Conservation (phyloP, 2,888 invertebrate species). For the Melangyna quadrimaculata region DNA sequence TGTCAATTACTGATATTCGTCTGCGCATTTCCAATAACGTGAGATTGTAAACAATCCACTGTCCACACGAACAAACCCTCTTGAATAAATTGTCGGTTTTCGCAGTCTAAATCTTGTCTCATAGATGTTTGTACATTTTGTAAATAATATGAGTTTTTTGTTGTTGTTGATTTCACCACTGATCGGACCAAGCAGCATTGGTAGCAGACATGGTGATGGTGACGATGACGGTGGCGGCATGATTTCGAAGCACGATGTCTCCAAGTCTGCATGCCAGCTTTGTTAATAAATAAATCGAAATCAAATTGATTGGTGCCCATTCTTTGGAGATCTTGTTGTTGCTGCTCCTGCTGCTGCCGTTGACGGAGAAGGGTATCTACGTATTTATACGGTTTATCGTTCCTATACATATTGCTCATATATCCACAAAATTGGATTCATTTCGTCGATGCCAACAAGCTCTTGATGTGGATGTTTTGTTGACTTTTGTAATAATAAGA, state of each 20-base stretch:
- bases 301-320: slow-evolving; percentile 55
- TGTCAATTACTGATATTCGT: slow-evolving; percentile 7
- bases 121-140: slow-evolving; percentile 35
- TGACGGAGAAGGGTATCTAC: slow-evolving; percentile 41
- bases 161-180: slow-evolving; percentile 55
- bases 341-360: slow-evolving; percentile 14
- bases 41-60: slow-evolving; percentile 62
- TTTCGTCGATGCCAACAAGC: slow-evolving; percentile 34
- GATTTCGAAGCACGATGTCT: slow-evolving; percentile 46
- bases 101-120: slow-evolving; percentile 13
- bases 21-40: slow-evolving; percentile 37
- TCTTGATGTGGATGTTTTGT: slow-evolving; percentile 17
- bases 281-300: slow-evolving; percentile 67
- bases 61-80: slow-evolving; percentile 37
- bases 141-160: slow-evolving; percentile 39
- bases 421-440: slow-evolving; percentile 22
- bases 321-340: neutral
- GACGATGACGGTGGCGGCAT: neutral
- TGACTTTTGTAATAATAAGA: slow-evolving; percentile 26
- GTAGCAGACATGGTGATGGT: neutral
- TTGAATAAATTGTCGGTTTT: slow-evolving; percentile 19
- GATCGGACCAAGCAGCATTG: neutral
- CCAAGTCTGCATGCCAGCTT: slow-evolving; percentile 28
- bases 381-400: neutral
- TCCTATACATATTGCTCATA: neutral